A percentile compares a stretch with the other conserved stretches of the same genome.
phyloP scores from a whole-genome alignment of 1,140 invertebrate genomes.

The Monomorium pharaonis region DNA sequence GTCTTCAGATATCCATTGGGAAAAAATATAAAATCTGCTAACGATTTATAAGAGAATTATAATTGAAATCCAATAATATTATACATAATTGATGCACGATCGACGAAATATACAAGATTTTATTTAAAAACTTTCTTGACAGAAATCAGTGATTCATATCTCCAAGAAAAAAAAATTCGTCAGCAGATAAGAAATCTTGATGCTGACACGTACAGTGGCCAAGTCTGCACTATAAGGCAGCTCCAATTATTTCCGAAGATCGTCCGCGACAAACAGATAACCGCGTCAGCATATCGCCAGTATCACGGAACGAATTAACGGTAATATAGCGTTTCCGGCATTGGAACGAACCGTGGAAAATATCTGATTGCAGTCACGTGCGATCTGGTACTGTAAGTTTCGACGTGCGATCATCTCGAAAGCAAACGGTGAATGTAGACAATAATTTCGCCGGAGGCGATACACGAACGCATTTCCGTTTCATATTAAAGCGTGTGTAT shows the following conservation, averaged over 20 bases:
- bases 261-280: constrained; percentile 32
- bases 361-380: constrained; percentile 31
- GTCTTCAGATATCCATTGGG: background rate
- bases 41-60: background rate
- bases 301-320: constrained; percentile 52
- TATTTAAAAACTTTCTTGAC: background rate
- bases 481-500: constrained; percentile 8
- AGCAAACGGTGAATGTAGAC: constrained; percentile 22
- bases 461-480: constrained; percentile 20
- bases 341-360: constrained; percentile 16
- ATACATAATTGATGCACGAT: background rate
- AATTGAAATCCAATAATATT: too few relatives aligned
- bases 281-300: background rate
- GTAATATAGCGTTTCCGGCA: constrained; percentile 40
- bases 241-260: constrained; percentile 59
- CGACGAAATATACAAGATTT: background rate
- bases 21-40: background rate
- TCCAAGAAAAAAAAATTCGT: background rate
- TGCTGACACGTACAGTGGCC: background rate
- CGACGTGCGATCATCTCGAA: constrained; percentile 19
- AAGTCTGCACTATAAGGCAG: background rate
- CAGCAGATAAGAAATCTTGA: constrained; percentile 13
- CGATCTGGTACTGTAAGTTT: constrained; percentile 13
- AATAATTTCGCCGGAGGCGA: constrained; percentile 22
- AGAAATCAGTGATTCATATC: background rate